These are phyloP conservation scores for Gymnosoma rotundatum DNA, from an alignment of 2,888 invertebrate species.

Conservation along the genomic window DNA sequence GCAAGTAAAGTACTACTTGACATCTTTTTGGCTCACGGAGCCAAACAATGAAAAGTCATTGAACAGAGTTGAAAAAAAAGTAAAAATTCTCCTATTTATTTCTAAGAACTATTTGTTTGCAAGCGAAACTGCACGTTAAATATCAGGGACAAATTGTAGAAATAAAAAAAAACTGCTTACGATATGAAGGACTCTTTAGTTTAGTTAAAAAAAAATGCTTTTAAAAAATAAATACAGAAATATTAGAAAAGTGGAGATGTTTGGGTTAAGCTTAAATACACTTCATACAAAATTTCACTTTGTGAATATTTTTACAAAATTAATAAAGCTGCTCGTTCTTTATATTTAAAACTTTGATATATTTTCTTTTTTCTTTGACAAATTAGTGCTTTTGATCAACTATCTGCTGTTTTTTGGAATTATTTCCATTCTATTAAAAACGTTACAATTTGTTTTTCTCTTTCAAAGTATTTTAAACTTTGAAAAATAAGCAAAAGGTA, in stretches of 20 bases:
- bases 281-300: background rate
- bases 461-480: no score
- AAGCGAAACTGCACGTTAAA: background rate
- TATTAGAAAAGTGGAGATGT: background rate
- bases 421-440: no score
- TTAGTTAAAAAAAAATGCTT: background rate
- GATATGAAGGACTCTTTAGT: conserved; percentile 9
- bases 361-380: no score
- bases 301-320: background rate
- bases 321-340: background rate
- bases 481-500: no score
- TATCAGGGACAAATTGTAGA: background rate
- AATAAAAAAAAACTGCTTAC: background rate
- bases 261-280: background rate
- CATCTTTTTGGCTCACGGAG: conserved; percentile 67
- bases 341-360: no score
- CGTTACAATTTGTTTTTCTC: no score
- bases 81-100: background rate
- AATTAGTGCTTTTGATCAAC: no score
- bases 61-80: conserved; percentile 54
- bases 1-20: conserved; percentile 65
- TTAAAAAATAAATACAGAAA: background rate
- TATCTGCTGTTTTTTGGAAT: no score
- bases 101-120: background rate
- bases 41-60: conserved; percentile 68